A percentile compares a stretch with the other conserved stretches of the same genome.
These are phyloP conservation scores for Drosophila micromelanica DNA, from an alignment of 1,140 invertebrate species.

Conservation along the genomic window DNA sequence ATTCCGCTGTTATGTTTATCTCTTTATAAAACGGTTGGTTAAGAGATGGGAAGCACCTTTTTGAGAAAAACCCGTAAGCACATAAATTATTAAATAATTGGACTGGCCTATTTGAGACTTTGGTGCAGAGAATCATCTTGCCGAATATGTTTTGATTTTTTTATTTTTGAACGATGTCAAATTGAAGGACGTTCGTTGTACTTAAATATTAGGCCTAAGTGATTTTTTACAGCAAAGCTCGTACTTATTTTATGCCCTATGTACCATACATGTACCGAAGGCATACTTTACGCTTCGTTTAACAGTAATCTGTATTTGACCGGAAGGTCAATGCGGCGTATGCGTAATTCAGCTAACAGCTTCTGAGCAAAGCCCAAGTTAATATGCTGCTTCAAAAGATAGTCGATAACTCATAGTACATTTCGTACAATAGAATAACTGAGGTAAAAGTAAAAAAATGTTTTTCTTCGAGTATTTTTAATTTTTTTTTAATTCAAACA, in stretches of 20 bases:
- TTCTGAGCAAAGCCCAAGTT: too few relatives aligned
- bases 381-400: too few relatives aligned
- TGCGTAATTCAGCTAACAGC: conserved; percentile 55
- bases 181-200: conserved; percentile 41
- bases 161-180: conserved; percentile 31
- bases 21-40: too few relatives aligned
- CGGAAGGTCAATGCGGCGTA: conserved; percentile 64
- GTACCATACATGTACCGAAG: conserved; percentile 22
- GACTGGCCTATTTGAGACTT: too few relatives aligned
- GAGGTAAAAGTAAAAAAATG: background rate
- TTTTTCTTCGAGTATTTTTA: background rate
- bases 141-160: conserved; percentile 11
- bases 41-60: too few relatives aligned
- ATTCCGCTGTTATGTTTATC: too few relatives aligned
- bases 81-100: too few relatives aligned
- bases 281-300: conserved; percentile 66
- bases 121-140: background rate
- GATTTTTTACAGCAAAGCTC: conserved; percentile 69
- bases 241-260: conserved; percentile 14
- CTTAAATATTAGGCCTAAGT: conserved; percentile 77
- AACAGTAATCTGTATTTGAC: conserved; percentile 61
- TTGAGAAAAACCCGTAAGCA: too few relatives aligned
- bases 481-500: background rate
- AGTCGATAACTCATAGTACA: too few relatives aligned
- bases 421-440: too few relatives aligned